Evolutionary conservation across 2,113 vertebrate species (phyloP).

Genomic region (Pollachius pollachius): DNA sequence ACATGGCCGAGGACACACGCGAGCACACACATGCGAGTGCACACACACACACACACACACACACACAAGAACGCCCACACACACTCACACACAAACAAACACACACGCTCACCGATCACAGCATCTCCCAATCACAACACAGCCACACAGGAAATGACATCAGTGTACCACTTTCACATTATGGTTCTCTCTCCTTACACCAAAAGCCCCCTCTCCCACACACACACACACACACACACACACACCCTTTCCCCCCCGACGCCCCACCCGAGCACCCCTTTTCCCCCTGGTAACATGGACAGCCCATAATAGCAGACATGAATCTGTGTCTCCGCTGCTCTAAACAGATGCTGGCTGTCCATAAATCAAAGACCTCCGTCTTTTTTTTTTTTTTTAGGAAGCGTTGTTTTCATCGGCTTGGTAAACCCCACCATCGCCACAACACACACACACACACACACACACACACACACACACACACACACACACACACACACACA

Average conservation of each 20-base stretch:
- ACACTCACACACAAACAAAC: background rate
- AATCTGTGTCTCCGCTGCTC: conserved; percentile 71
- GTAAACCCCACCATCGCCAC: no score
- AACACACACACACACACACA: no score
- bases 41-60: no score
- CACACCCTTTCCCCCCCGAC: conserved; percentile 53
- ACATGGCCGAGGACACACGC: background rate
- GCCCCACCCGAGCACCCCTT: conserved; percentile 54
- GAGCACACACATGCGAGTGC: no score
- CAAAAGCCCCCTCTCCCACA: background rate
- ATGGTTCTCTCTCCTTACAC: background rate
- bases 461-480: no score
- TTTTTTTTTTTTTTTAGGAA: conserved; percentile 64
- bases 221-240: conserved; percentile 58
- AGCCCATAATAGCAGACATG: conserved; percentile 75
- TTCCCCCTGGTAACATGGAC: conserved; percentile 63
- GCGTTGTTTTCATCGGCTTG: no score
- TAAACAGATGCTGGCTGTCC: conserved; percentile 74
- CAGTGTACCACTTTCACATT: no score
- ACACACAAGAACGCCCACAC: no score
- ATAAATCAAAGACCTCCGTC: conserved; percentile 75
- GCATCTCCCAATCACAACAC: background rate
- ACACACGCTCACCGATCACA: background rate
- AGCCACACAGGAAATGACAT: no score
- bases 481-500: no score